Evolutionary conservation across 2,113 vertebrate species (phyloP).

Genomic region (Calidris pygmaea): DNA sequence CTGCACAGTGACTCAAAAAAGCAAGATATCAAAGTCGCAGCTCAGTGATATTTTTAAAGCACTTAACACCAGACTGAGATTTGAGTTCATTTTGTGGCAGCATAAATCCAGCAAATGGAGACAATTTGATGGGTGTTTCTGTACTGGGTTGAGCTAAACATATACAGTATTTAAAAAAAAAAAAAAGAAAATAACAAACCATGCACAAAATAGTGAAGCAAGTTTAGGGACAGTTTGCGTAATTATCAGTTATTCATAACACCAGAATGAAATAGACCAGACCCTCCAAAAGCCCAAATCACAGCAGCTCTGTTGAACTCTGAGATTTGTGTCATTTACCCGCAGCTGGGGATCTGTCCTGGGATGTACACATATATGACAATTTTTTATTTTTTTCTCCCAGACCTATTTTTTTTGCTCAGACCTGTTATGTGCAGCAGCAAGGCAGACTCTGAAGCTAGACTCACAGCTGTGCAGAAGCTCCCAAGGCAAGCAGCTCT

Average conservation of each 20-base stretch:
- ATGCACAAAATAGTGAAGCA: not conserved
- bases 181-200: not conserved
- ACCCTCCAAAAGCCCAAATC: not conserved
- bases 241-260: not conserved
- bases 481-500: not conserved
- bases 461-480: not conserved
- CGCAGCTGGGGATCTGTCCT: not conserved
- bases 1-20: not conserved
- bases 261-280: not conserved
- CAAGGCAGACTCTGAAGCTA: not conserved
- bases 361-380: not conserved
- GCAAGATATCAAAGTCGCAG: not conserved
- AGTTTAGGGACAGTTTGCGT: not conserved
- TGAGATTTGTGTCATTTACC: not conserved
- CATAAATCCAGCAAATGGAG: not conserved
- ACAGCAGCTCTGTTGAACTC: not conserved
- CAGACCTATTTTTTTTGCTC: not conserved
- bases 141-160: not conserved
- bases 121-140: not conserved
- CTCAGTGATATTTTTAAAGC: not conserved
- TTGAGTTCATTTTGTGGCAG: not conserved
- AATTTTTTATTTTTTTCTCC: not conserved
- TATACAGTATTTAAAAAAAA: not conserved
- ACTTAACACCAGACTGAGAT: not conserved
- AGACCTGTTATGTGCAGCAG: not conserved